Conservation (phyloP, 2,797 vertebrate species). For the Gorsachius magnificus region DNA sequence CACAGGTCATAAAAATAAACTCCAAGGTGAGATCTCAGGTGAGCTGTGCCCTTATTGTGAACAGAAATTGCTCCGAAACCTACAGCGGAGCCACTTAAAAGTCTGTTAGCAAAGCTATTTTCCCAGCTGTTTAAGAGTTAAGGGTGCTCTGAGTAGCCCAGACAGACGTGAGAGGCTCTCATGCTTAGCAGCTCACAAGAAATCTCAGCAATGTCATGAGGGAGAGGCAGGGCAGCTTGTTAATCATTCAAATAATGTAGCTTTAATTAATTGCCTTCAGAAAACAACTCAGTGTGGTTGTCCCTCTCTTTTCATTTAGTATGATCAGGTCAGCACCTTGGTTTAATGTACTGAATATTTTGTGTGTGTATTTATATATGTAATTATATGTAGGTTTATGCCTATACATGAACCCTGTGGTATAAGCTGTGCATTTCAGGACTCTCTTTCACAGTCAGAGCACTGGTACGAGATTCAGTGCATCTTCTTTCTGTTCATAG, state of each 20-base stretch:
- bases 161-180: background rate
- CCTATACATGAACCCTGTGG: background rate
- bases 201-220: background rate
- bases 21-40: background rate
- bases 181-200: background rate
- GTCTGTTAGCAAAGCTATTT: background rate
- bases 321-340: background rate
- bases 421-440: background rate
- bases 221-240: background rate
- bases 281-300: background rate
- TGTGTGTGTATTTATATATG: background rate
- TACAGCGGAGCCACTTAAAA: background rate
- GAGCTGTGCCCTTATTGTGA: background rate
- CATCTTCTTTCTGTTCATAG: background rate
- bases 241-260: background rate
- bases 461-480: background rate
- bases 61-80: background rate
- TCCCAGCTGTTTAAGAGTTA: background rate
- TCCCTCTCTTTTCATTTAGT: background rate
- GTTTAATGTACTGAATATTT: background rate
- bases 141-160: background rate
- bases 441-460: background rate
- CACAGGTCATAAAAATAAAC: background rate
- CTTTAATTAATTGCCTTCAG: background rate
- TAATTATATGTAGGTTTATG: slow-evolving; percentile 46